Base-by-base conservation (phyloP, 2,113 vertebrate species). In the Phaethornis superciliosus region DNA sequence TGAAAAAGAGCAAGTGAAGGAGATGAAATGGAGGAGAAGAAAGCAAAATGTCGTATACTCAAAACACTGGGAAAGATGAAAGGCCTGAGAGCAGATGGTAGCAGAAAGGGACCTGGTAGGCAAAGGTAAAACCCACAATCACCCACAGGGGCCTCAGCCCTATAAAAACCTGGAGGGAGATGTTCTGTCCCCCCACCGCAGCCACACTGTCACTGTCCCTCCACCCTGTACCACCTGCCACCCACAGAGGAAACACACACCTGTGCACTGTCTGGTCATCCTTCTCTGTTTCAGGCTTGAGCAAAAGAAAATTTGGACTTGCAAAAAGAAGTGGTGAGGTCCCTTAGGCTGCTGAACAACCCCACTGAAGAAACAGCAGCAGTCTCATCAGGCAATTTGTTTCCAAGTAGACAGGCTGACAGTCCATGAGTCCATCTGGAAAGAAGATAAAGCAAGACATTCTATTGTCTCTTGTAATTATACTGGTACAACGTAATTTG, bases 221-320 rank as follows among this genome's bases (percentile, higher is more conserved):
- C 17, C 63, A 85, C 15, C 5, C 49, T 51, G 23, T 40, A 7
- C n/a, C 1, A 1, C 3, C 46, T 37, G 72, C 26, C 56, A 17
- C 23, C 40, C 2, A 0, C 51, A 32, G 71, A 60, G 68, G 33
- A 56, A 20, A 40, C 12, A 37, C 18, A 37, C 18, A 49, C 74
- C 51, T 76, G 9, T 21, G 7, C 1, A 0, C 12, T 5, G 0
- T 44, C 54, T 64, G 12, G 4, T 10, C 26, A 6, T 60, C 35
- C 35, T 81, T 49, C 52, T 58, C 23, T 1, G 0, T 23, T 21
- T 47, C 55, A 85, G 67, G 10, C 67, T 87, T 18, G 28, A 65
- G 24, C 24, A 65, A 52, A 64, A 58, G 40, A 35, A 77, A 63
- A 65, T 22, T 3, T 7, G 27, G 35, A 32, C 10, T 49, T 79